Conservation (phyloP, 92 coral and sea anemone genomes). For the Isaurus tuberculatus region DNA sequence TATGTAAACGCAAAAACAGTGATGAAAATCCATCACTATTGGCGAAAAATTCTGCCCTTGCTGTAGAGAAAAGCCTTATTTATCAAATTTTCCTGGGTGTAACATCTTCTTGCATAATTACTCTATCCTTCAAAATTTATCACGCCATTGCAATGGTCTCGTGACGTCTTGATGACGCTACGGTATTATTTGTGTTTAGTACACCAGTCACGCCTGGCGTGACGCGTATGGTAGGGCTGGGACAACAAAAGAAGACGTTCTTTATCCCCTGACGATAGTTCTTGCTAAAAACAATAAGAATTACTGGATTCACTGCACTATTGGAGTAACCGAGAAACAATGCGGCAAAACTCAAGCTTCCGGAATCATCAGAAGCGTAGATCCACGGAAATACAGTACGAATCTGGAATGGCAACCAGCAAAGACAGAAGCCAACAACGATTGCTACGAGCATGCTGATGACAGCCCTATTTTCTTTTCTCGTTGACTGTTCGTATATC, state of each 20-base stretch:
- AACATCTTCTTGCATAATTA: too few relatives aligned
- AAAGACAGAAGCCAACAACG: constrained; percentile 33
- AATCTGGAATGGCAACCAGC: constrained; percentile 37
- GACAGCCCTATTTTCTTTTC: constrained; percentile 35
- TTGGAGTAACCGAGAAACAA: constrained; percentile 36
- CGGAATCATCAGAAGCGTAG: neutral
- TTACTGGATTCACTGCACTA: constrained; percentile 39
- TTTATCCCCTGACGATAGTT: constrained; percentile 38
- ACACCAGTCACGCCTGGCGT: constrained; percentile 1
- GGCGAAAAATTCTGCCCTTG: too few relatives aligned
- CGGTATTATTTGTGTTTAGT: neutral
- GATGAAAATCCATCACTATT: too few relatives aligned
- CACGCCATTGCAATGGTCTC: constrained; percentile 2
- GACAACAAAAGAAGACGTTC: neutral
- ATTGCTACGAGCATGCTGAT: constrained; percentile 29
- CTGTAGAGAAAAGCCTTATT: too few relatives aligned
- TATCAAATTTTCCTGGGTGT: too few relatives aligned
- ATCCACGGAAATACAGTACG: neutral
- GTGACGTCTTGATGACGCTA: constrained; percentile 9
- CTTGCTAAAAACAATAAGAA: constrained; percentile 33
- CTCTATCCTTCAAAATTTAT: neutral
- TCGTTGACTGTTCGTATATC: neutral
- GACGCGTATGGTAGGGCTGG: neutral
- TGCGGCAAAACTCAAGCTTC: constrained; percentile 2
- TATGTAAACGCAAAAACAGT: too few relatives aligned